These are phyloP conservation scores for Dolichomitus sp. DNA, from an alignment of 2,888 invertebrate genomes.

Conservation along the genomic window DNA sequence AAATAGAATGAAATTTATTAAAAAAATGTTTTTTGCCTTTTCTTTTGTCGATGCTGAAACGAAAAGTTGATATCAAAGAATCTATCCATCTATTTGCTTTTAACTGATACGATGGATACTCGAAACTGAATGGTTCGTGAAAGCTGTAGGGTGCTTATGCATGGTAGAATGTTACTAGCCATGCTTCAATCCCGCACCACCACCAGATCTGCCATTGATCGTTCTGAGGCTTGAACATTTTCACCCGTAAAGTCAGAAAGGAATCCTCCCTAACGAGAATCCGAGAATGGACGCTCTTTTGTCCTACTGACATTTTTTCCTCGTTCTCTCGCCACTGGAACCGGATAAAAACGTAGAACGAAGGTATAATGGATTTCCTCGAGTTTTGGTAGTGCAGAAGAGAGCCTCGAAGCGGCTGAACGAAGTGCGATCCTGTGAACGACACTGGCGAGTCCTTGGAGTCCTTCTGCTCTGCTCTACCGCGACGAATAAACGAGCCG, in stretches of 20 bases:
- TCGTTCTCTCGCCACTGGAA: conserved; percentile 11
- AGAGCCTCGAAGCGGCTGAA: conserved; percentile 16
- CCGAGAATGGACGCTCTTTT: conserved; percentile 38
- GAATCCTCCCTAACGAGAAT: conserved; percentile 33
- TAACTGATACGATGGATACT: not conserved
- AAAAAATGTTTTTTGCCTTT: too few relatives aligned
- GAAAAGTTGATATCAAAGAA: not conserved
- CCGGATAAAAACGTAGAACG: conserved; percentile 28
- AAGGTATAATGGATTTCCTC: conserved; percentile 33
- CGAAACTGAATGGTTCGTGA: not conserved
- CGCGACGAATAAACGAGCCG: conserved; percentile 31
- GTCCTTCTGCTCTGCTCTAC: conserved; percentile 28
- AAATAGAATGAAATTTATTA: too few relatives aligned
- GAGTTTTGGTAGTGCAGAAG: conserved; percentile 4
- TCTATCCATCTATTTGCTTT: not conserved
- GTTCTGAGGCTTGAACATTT: not conserved
- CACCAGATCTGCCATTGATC: not conserved
- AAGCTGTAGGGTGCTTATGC: not conserved
- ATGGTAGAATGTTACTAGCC: not conserved
- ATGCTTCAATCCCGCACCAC: not conserved
- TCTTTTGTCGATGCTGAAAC: not conserved
- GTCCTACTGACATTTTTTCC: conserved; percentile 30
- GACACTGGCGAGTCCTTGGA: conserved; percentile 16
- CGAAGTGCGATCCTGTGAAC: conserved; percentile 39
- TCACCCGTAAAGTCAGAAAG: not conserved